Conservation (phyloP, 2,113 vertebrate genomes). For the Aldabrachelys gigantea region DNA sequence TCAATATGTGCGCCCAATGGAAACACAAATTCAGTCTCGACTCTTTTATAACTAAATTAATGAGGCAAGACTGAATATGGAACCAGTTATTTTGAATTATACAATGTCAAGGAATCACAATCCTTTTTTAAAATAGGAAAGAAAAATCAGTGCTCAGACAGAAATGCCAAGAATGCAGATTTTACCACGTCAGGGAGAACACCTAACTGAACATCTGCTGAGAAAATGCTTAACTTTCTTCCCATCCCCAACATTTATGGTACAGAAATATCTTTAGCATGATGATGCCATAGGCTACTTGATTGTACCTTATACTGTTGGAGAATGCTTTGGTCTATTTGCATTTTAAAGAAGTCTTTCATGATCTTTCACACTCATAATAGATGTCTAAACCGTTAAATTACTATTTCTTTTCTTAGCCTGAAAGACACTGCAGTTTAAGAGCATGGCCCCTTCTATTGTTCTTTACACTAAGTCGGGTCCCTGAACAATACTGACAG, state of each 20-base stretch:
- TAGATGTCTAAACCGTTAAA: conserved; percentile 81
- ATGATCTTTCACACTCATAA: conserved; percentile 80
- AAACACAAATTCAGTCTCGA: background rate
- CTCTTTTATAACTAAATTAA: background rate
- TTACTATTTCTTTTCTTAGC: conserved; percentile 82
- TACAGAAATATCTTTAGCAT: conserved; percentile 19
- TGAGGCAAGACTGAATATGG: background rate
- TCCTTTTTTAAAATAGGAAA: background rate
- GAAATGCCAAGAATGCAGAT: background rate
- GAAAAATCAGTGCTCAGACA: background rate
- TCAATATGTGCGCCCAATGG: background rate
- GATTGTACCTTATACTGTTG: conserved; percentile 58
- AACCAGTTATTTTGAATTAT: background rate
- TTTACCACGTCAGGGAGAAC: background rate
- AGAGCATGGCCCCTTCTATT: conserved; percentile 78
- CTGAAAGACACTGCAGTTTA: conserved; percentile 77
- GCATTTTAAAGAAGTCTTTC: conserved; percentile 75
- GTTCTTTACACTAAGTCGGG: conserved; percentile 81
- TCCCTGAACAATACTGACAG: conserved; percentile 94
- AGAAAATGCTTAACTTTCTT: background rate
- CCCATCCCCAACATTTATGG: conserved; percentile 3
- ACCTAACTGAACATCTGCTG: background rate
- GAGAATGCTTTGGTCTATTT: conserved; percentile 65
- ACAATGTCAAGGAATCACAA: background rate
- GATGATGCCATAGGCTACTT: background rate